Evolutionary conservation across 1,140 invertebrate genomes (phyloP), one percentile per base, ranked within the genome.

Genomic region (Linepithema humile): DNA sequence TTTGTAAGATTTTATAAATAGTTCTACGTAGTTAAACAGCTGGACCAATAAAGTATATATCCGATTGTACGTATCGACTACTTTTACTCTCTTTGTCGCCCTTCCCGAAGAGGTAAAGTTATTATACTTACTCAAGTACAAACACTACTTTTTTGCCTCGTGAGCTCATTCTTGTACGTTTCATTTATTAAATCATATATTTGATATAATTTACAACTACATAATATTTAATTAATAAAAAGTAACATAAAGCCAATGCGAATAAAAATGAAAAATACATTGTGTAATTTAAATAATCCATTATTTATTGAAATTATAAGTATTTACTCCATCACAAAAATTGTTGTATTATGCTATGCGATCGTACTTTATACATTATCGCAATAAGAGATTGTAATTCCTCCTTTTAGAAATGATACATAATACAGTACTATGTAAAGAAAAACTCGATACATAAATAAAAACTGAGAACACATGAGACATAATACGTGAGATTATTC

Each of bases 1-100:
- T 89, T 89, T 89, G 84, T 89, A 89, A 89, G 86, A 75, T 89
- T 89, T 89, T 89, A 89, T 88, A 89, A 88, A 89, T 88, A 89
- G 84, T 84, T 89, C 87, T 89, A 86, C 88, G 88, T 89, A 89
- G 88, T 89, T 88, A 69, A 88, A 89, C 87, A 88, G 84, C 87
- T 88, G 88, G 88, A 89, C 88, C 88, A 89, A 89, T 89, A 89
- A 89, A 89, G 67, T 70, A 80, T 88, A 88, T 88, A 88, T 88
- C 87, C 87, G 50, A 88, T 88, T 88, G 85, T 88, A 88, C 50
- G 75, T 35, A 17, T 55, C 15, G n/a, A 38, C 50, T 74, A 57
- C 1, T 45, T 38, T n/a, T 59, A 32, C 29, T n/a, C n/a, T 82
- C 29, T 45, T 48, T 29, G 15, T 70, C 29, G 35, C 23, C 53